These are phyloP conservation scores for Callochromis pleurospilus DNA, from an alignment of 2,113 vertebrate species.

Conservation along the genomic window DNA sequence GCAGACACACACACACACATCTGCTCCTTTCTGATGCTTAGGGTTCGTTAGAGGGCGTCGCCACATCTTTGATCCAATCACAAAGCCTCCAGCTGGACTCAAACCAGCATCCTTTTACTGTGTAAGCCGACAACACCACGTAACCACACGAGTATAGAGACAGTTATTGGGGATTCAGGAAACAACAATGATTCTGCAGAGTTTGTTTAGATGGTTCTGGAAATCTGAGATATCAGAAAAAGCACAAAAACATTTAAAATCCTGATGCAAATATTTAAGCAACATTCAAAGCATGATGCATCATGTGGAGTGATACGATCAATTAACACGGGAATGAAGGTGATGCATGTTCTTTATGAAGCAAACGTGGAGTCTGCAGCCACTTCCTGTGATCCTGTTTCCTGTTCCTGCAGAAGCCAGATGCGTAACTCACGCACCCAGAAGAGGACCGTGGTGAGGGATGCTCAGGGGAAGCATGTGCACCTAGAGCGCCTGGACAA, in stretches of 20 bases:
- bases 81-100: not conserved
- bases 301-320: not conserved
- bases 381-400: accelerated
- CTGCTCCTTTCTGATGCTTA: not conserved
- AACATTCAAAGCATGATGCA: not conserved
- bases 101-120: not conserved
- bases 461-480: conserved; percentile 78
- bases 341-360: not conserved
- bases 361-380: not conserved
- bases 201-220: not conserved
- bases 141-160: not conserved
- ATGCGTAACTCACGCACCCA: conserved; percentile 85
- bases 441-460: conserved; percentile 95
- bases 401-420: conserved; percentile 71
- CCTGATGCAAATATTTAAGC: not conserved
- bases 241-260: not conserved
- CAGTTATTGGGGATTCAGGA: not conserved
- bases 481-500: conserved; percentile 86
- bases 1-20: not conserved
- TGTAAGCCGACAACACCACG: not conserved
- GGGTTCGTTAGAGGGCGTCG: not conserved
- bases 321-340: not conserved
- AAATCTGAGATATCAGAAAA: not conserved
- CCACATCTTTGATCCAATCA: not conserved
- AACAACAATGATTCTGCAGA: not conserved